phyloP scores from a whole-genome alignment of 2,113 vertebrate genomes.

The Ancistrus triradiatus region DNA sequence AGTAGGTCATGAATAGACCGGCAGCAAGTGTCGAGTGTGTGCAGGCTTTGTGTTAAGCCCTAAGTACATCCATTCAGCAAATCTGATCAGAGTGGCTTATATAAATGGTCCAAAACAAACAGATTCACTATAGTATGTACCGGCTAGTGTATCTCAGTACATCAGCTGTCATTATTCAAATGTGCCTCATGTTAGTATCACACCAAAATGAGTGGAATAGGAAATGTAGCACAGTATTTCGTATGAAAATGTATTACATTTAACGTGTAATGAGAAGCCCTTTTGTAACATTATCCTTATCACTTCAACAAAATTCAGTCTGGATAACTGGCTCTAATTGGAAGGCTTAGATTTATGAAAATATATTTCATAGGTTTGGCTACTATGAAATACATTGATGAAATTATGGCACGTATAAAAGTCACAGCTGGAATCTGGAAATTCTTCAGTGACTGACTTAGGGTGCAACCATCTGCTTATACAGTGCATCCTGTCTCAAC shows the following conservation, averaged over 20 bases:
- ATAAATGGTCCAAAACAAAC: constrained; percentile 24
- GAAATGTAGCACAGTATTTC: too few species aligned
- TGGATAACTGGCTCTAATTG: too few species aligned
- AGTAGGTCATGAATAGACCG: constrained; percentile 14
- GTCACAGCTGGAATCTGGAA: constrained; percentile 22
- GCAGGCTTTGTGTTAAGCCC: constrained; percentile 21
- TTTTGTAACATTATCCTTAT: too few species aligned
- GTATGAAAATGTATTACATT: too few species aligned
- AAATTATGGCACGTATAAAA: too few species aligned
- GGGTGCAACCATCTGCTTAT: constrained; percentile 20
- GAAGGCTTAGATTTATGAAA: too few species aligned
- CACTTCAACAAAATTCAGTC: too few species aligned
- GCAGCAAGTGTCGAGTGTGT: background rate
- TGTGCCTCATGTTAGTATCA: too few species aligned
- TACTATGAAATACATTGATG: too few species aligned
- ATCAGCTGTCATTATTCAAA: background rate
- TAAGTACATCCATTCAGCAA: constrained; percentile 12
- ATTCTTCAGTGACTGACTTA: constrained; percentile 2
- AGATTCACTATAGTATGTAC: background rate
- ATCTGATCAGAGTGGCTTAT: constrained; percentile 26
- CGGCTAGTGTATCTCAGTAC: background rate
- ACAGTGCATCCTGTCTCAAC: background rate
- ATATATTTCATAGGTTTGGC: too few species aligned
- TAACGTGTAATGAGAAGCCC: too few species aligned
- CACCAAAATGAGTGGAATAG: too few species aligned